phyloP scores from a whole-genome alignment of 2,888 invertebrate species.

The Noctua comes region DNA sequence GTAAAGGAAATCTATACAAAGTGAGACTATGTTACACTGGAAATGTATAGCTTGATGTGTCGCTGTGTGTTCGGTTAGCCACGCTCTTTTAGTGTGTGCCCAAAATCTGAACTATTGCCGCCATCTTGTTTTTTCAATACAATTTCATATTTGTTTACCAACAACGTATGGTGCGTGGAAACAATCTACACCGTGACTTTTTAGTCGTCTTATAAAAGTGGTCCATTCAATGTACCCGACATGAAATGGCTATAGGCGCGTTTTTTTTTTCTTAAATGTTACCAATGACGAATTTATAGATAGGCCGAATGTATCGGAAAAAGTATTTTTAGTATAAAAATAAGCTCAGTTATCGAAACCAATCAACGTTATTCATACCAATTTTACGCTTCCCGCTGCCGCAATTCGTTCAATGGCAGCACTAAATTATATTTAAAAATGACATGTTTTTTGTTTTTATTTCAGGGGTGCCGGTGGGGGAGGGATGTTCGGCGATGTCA shows the following conservation, averaged over 20 bases:
- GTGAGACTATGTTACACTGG: too few relatives aligned
- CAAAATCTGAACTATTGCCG: neutral
- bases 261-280: too few relatives aligned
- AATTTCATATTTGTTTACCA: neutral
- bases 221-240: too few relatives aligned
- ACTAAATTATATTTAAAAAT: conserved; percentile 45
- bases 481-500: conserved; percentile 97
- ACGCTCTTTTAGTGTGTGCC: neutral
- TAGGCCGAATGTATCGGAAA: neutral
- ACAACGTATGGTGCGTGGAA: too few relatives aligned
- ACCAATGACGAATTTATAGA: neutral
- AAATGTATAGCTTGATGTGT: too few relatives aligned
- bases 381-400: conserved; percentile 15
- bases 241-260: too few relatives aligned
- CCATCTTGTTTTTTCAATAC: neutral
- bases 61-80: neutral
- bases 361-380: conserved; percentile 36
- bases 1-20: neutral
- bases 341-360: conserved; percentile 17
- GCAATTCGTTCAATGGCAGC: conserved; percentile 12
- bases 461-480: conserved; percentile 93
- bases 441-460: conserved; percentile 68
- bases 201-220: too few relatives aligned
- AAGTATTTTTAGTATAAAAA: conserved; percentile 21
- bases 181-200: too few relatives aligned